Percentiles rank a stretch among this genome's conserved stretches.
These are phyloP conservation scores for Cantharis rustica DNA, from an alignment of 2,888 invertebrate genomes.

Conservation along the genomic window DNA sequence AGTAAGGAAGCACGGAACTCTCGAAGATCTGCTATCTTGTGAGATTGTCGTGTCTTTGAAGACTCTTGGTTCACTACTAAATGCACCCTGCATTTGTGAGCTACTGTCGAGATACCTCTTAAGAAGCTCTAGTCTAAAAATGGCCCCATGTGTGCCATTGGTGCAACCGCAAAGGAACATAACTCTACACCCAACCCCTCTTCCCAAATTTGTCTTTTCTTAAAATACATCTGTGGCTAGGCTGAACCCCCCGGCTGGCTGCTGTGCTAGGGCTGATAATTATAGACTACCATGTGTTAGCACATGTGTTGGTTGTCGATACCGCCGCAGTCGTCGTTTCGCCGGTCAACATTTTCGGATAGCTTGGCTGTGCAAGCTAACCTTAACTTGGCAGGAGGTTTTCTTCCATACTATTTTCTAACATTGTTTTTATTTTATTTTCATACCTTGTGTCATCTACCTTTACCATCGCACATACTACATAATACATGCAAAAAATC, in stretches of 20 bases:
- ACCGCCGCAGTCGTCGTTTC: constrained; percentile 4
- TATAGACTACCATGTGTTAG: constrained; percentile 38
- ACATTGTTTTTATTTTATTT: constrained; percentile 31
- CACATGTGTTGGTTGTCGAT: constrained; percentile 33
- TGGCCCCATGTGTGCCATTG: constrained; percentile 56
- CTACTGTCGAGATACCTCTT: constrained; percentile 48
- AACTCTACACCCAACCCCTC: constrained; percentile 52
- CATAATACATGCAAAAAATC: no score
- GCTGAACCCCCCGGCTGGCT: constrained; percentile 41
- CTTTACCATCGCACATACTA: neutral
- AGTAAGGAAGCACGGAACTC: constrained; percentile 95
- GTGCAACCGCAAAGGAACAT: constrained; percentile 44
- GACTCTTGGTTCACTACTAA: constrained; percentile 54
- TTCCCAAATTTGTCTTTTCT: constrained; percentile 84
- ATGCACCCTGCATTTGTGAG: constrained; percentile 46
- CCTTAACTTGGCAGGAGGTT: constrained; percentile 22
- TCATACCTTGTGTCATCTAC: constrained; percentile 23
- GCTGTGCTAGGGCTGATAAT: constrained; percentile 38
- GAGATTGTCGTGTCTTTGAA: constrained; percentile 58
- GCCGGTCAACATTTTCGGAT: neutral
- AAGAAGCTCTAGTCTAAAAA: constrained; percentile 55
- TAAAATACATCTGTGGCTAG: constrained; percentile 68
- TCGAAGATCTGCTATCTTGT: constrained; percentile 54
- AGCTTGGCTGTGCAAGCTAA: neutral
- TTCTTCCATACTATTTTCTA: constrained; percentile 19